phyloP scores from a whole-genome alignment of 2,113 vertebrate species.

The Suncus etruscus region DNA sequence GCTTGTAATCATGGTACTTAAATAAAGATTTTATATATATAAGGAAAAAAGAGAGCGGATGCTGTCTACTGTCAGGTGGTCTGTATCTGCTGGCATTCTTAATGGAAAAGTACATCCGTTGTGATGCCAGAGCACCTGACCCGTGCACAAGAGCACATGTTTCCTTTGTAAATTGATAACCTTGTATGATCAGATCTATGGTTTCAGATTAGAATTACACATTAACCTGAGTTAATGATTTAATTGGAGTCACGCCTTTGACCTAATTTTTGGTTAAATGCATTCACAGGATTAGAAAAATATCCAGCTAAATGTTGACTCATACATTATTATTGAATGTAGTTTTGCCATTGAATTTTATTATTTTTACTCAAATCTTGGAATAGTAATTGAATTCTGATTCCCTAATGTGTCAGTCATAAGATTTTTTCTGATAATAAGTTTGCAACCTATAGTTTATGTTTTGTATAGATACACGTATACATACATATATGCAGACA shows the following conservation, averaged over 20 bases:
- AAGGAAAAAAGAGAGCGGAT: neutral
- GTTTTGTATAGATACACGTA: no score
- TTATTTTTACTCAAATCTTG: conserved; percentile 26
- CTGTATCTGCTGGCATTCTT: neutral
- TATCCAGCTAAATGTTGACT: neutral
- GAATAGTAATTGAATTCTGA: conserved; percentile 37
- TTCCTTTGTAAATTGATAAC: neutral
- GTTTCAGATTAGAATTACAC: neutral
- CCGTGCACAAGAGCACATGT: neutral
- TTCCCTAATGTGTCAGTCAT: conserved; percentile 34
- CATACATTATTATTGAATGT: neutral
- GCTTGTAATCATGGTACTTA: no score
- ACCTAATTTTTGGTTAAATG: conserved; percentile 16
- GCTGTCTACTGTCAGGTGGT: neutral
- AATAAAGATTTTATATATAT: no score
- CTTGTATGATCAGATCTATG: neutral
- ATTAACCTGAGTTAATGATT: neutral
- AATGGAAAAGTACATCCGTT: neutral
- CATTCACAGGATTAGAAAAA: neutral
- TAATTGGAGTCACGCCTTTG: neutral
- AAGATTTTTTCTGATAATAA: conserved; percentile 14
- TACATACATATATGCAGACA: no score
- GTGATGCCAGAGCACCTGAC: neutral
- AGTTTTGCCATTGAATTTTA: conserved; percentile 30
- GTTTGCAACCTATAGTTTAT: neutral